Evolutionary conservation across 2,113 vertebrate genomes (phyloP), one percentile per base, ranked within the genome.

Genomic region (Myotis lucifugus): DNA sequence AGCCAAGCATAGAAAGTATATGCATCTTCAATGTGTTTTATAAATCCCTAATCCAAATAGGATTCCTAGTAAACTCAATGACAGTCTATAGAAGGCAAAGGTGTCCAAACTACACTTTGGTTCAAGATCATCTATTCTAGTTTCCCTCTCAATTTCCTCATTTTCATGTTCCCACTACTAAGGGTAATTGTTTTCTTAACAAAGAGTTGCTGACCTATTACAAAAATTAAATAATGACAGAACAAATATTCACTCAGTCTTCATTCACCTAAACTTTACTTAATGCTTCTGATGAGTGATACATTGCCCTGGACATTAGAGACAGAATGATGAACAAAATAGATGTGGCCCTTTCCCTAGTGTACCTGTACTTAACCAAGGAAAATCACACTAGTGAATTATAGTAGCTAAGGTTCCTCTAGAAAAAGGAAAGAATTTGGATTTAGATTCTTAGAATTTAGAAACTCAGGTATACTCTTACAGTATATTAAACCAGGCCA

Each of bases 111-210:
- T 88, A 13, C 3, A 61, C n/a, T 94, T 85, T 73, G 67, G 32
- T 82, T 94, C 77, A 88, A 54, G 37, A 81, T 67, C 56, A 56
- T 59, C 78, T 93, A 85, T 74, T 88, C 56, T 90, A 52, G 37
- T 82, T 42, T 3, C 13, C 15, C 21, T 56, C 40, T 78, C 27
- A 42, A 11, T 67, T 93, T 90, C 37, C n/a, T 94, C 66, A 90
- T 56, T 52, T 59, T 79, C 52, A 25, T 70, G 18, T 83, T 52
- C 17, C 29, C n/a, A 90, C 46, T 82, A 32, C 67, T 90, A 88
- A 83, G 11, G 13, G 37, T 87, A 66, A 88, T 56, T 92, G 4
- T 10, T 90, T 88, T 54, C 81, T 92, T 90, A 81, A 56, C 93
- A 79, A 95, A 90, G 52, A 92, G 25, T 67, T 85, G 40, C 66